Conservation (phyloP, 2,113 vertebrate species). For the Rallus limicola region DNA sequence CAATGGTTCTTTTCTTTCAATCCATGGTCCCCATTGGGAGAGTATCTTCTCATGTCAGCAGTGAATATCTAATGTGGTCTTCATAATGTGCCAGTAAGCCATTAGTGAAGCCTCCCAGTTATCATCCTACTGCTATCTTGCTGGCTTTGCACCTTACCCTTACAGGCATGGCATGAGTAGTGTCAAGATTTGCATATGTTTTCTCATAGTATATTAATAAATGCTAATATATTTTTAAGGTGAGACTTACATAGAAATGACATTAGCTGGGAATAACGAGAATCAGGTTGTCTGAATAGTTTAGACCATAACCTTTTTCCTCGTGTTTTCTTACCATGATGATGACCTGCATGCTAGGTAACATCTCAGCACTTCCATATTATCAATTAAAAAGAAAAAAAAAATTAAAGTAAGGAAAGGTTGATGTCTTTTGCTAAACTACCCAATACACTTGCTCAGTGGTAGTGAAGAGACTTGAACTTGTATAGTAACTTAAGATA, state of each 20-base stretch:
- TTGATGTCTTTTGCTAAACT: not conserved
- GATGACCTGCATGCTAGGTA: not conserved
- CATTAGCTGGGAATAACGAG: not conserved
- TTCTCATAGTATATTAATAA: not conserved
- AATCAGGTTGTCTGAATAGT: not conserved
- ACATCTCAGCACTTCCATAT: not conserved
- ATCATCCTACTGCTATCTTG: not conserved
- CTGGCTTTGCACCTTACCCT: not conserved
- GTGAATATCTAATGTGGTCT: not conserved
- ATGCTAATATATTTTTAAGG: not conserved
- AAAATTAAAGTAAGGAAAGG: not conserved
- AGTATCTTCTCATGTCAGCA: slow-evolving; percentile 4
- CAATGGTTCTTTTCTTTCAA: not conserved
- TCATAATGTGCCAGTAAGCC: not conserved
- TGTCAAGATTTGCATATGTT: not conserved
- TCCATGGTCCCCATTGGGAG: not conserved
- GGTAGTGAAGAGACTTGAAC: not conserved
- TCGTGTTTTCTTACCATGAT: not conserved
- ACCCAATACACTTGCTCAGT: not conserved
- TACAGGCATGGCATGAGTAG: not conserved
- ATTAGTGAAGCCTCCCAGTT: not conserved
- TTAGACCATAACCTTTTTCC: not conserved
- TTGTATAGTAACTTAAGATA: not conserved
- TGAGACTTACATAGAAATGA: not conserved
- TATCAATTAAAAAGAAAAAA: not conserved